phyloP scores from a whole-genome alignment of 53 echinoderm and acorn worm species.

The Zoroaster sp. region DNA sequence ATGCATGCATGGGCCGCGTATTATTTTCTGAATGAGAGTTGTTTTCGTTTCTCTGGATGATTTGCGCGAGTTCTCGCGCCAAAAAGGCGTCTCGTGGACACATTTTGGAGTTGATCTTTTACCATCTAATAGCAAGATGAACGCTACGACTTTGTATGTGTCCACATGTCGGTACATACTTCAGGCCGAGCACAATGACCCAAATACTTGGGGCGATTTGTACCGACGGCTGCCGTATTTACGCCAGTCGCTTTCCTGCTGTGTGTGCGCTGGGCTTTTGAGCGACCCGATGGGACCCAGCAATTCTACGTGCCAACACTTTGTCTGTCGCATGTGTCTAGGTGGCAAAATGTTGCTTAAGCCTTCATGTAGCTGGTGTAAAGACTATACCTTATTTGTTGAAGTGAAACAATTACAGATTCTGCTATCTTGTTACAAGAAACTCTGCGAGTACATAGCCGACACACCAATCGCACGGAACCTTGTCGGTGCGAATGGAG shows the following conservation, averaged over 20 bases:
- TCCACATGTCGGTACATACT: conserved; percentile 98
- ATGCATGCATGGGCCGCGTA: conserved; percentile 12
- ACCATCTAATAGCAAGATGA: conserved; percentile 64
- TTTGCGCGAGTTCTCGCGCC: neutral
- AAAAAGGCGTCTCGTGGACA: neutral
- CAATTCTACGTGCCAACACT: conserved; percentile 96
- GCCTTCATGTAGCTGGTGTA: conserved; percentile 98
- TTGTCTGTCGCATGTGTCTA: conserved; percentile 84
- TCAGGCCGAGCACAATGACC: conserved; percentile 87
- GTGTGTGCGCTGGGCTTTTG: conserved; percentile 90
- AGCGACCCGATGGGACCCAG: conserved; percentile 89
- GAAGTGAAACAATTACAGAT: conserved; percentile 91
- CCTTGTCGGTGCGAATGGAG: conserved; percentile 84
- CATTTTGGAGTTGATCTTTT: neutral
- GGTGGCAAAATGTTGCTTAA: conserved; percentile 96
- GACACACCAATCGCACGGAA: conserved; percentile 98
- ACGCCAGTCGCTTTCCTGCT: conserved; percentile 97
- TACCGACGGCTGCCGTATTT: conserved; percentile 97
- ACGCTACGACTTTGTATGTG: conserved; percentile 96
- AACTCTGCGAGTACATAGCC: conserved; percentile 93
- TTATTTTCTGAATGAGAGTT: conserved; percentile 28
- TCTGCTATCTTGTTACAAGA: conserved; percentile 94
- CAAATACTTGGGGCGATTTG: conserved; percentile 95
- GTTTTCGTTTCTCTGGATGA: neutral
- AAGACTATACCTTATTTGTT: conserved; percentile 80